Percentiles rank a stretch among this genome's conserved stretches.
phyloP scores from a whole-genome alignment of 2,113 vertebrate genomes.

The Podarcis raffonei region DNA sequence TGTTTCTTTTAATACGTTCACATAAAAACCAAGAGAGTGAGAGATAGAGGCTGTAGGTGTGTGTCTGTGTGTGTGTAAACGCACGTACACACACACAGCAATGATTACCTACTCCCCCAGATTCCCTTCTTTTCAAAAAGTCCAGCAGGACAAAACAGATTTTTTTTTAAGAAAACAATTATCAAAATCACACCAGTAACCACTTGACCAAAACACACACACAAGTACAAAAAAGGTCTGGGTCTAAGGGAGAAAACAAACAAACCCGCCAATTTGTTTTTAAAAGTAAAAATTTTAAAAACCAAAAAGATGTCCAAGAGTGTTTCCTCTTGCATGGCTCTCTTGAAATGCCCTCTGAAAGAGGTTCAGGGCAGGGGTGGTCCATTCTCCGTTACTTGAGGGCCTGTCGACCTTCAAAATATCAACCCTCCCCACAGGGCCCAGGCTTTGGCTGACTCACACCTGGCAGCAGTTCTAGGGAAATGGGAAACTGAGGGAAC shows the following conservation, averaged over 20 bases:
- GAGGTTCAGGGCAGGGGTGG: too few relatives aligned
- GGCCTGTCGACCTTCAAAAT: too few relatives aligned
- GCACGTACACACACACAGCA: too few relatives aligned
- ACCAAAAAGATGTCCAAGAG: background rate
- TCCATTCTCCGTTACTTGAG: background rate
- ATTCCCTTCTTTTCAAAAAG: background rate
- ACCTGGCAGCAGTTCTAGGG: background rate
- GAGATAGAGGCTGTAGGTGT: background rate
- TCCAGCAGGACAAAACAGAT: background rate
- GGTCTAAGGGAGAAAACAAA: too few relatives aligned
- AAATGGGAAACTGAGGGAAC: background rate
- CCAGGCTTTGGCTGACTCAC: background rate
- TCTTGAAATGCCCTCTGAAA: background rate
- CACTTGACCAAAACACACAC: background rate
- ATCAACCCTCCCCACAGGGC: background rate
- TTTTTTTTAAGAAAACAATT: background rate
- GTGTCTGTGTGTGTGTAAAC: background rate
- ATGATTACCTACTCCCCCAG: background rate
- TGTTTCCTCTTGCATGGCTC: background rate
- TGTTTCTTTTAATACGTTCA: slow-evolving; percentile 23
- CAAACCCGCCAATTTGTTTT: background rate
- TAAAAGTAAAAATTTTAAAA: background rate
- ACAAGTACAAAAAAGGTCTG: background rate
- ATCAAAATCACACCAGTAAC: slow-evolving; percentile 1
- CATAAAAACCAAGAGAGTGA: background rate